Conservation (phyloP, 2,113 vertebrate species). For the Sceloporus tristichus region DNA sequence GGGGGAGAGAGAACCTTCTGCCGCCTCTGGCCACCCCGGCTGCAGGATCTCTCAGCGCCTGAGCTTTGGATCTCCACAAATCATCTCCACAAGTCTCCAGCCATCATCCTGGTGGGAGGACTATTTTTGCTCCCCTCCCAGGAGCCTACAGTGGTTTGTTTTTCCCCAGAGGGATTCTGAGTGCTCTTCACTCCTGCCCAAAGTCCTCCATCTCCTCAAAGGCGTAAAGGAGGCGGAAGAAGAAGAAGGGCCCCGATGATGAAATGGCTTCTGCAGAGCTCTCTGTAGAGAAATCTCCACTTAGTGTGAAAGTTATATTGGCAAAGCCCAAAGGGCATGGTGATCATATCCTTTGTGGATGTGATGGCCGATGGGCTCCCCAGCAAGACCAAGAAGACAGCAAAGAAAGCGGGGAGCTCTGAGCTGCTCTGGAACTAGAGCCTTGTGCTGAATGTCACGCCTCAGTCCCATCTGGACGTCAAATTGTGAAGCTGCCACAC, state of each 20-base stretch:
- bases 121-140: background rate
- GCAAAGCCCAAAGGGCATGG: slow-evolving; percentile 89
- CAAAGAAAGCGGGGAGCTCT: slow-evolving; percentile 89
- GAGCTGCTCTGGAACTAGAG: slow-evolving; percentile 96
- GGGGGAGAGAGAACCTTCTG: too few species aligned
- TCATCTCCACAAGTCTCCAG: too few species aligned
- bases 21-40: too few species aligned
- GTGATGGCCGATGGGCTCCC: slow-evolving; percentile 89
- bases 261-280: slow-evolving; percentile 91
- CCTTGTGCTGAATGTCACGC: slow-evolving; percentile 92
- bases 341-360: slow-evolving; percentile 92
- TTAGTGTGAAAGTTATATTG: slow-evolving; percentile 93
- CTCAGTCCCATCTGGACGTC: slow-evolving; percentile 92
- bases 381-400: slow-evolving; percentile 93
- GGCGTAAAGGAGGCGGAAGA: slow-evolving; percentile 85
- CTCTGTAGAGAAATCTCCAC: slow-evolving; percentile 87
- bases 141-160: too few species aligned
- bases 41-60: background rate
- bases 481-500: slow-evolving; percentile 97
- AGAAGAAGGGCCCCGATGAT: slow-evolving; percentile 80
- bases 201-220: slow-evolving; percentile 98
- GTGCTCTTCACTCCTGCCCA: slow-evolving; percentile 88
- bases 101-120: too few species aligned
- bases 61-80: too few species aligned
- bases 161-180: background rate